Percentiles rank a stretch among this genome's conserved stretches.
Evolutionary conservation across 2,888 invertebrate genomes (phyloP).

Genomic region (Cephus pulcher): DNA sequence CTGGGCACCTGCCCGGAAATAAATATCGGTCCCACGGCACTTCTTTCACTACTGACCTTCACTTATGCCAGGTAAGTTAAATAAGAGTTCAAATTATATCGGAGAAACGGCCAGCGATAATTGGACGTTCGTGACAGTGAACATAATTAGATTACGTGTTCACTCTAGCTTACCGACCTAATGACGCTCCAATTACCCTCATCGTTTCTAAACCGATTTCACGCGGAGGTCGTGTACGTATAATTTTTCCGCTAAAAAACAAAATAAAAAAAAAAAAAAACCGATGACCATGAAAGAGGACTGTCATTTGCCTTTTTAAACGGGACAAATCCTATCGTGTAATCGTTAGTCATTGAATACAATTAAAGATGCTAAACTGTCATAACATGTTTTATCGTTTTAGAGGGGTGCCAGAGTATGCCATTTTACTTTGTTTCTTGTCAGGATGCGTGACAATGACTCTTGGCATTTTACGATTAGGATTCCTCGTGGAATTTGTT

Average conservation of each 20-base stretch:
- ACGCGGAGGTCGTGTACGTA: background rate
- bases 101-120: background rate
- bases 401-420: conserved; percentile 70
- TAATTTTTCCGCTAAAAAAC: background rate
- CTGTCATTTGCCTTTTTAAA: background rate
- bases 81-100: background rate
- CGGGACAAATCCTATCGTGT: background rate
- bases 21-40: conserved; percentile 79
- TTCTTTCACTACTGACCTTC: conserved; percentile 80
- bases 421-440: conserved; percentile 75
- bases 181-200: background rate
- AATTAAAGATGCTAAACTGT: background rate
- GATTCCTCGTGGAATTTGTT: conserved; percentile 80
- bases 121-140: background rate
- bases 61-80: conserved; percentile 67
- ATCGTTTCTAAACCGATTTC: background rate
- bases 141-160: background rate
- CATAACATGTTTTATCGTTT: conserved; percentile 16
- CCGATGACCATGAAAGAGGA: background rate
- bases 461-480: conserved; percentile 75
- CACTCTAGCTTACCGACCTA: background rate
- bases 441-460: conserved; percentile 75
- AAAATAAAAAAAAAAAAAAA: background rate
- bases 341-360: background rate
- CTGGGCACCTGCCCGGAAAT: conserved; percentile 80